A percentile compares a stretch with the other conserved stretches of the same genome.
Evolutionary conservation across 2,888 invertebrate genomes (phyloP).

Genomic region (Mamestra brassicae): DNA sequence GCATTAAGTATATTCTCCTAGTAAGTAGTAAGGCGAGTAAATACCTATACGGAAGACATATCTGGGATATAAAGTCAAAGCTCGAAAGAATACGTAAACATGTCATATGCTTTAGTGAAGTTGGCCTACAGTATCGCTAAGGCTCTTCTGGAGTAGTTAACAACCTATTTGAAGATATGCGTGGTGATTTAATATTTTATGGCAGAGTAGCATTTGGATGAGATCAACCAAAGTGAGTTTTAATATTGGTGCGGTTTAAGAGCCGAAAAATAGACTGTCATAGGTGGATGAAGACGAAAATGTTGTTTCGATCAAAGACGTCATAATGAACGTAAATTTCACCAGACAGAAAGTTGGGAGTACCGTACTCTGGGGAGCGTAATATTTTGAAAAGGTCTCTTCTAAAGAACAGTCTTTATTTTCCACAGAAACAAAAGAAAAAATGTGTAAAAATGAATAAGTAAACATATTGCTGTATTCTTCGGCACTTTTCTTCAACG

Average conservation of each 20-base stretch:
- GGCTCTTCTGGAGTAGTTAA: background rate
- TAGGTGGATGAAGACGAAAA: background rate
- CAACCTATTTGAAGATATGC: background rate
- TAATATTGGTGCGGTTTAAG: too few species aligned
- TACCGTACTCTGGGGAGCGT: background rate
- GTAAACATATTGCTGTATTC: constrained; percentile 35
- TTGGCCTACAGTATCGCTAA: too few species aligned
- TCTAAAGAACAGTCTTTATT: background rate
- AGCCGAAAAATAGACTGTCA: background rate
- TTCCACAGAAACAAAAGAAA: constrained; percentile 20
- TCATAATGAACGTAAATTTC: background rate
- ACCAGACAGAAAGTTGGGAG: background rate
- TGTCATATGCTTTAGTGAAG: background rate
- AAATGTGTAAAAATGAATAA: constrained; percentile 39
- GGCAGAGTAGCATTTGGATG: too few species aligned
- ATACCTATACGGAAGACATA: background rate
- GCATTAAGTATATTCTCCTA: background rate
- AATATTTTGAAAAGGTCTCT: background rate
- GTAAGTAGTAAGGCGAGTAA: too few species aligned
- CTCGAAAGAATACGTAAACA: background rate
- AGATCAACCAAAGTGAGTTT: too few species aligned
- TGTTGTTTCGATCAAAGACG: background rate
- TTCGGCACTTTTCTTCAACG: constrained; percentile 27
- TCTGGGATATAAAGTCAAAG: background rate
- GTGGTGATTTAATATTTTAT: too few species aligned